phyloP scores from a whole-genome alignment of 2,888 invertebrate genomes.

The Agrilus biguttatus region DNA sequence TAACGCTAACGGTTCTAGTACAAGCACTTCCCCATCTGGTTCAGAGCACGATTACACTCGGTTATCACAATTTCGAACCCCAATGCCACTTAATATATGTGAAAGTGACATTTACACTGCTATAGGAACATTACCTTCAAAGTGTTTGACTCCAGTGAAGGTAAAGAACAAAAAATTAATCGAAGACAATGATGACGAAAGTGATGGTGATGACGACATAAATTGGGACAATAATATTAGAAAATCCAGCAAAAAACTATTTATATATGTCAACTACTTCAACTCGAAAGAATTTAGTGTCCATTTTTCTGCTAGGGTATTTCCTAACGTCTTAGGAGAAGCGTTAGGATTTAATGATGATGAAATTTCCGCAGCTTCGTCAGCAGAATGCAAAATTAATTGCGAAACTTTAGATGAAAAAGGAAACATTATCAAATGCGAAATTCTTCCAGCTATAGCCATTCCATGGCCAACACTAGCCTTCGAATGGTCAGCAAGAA shows the following conservation, averaged over 20 bases:
- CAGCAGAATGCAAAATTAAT: constrained; percentile 52
- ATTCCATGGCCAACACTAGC: constrained; percentile 62
- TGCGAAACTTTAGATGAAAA: constrained; percentile 36
- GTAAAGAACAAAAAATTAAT: constrained; percentile 22
- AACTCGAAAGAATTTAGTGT: constrained; percentile 54
- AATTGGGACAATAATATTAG: constrained; percentile 7
- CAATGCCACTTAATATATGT: constrained; percentile 37
- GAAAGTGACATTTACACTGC: constrained; percentile 27
- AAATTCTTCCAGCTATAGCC: constrained; percentile 56
- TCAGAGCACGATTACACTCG: constrained; percentile 45
- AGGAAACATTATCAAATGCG: constrained; percentile 36
- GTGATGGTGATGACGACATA: background rate
- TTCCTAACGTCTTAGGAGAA: constrained; percentile 43
- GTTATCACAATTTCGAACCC: constrained; percentile 43
- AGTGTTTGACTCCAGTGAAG: constrained; percentile 36
- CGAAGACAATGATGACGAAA: constrained; percentile 32
- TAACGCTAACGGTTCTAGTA: constrained; percentile 5
- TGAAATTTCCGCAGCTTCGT: constrained; percentile 39
- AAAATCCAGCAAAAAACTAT: constrained; percentile 16
- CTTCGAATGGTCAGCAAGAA: constrained; percentile 49
- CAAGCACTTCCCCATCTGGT: constrained; percentile 15
- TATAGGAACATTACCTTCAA: constrained; percentile 37
- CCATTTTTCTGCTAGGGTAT: constrained; percentile 47
- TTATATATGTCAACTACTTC: constrained; percentile 33
- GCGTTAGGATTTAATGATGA: constrained; percentile 42